Evolutionary conservation across 2,888 invertebrate genomes (phyloP).

Genomic region (Meloe dianella): DNA sequence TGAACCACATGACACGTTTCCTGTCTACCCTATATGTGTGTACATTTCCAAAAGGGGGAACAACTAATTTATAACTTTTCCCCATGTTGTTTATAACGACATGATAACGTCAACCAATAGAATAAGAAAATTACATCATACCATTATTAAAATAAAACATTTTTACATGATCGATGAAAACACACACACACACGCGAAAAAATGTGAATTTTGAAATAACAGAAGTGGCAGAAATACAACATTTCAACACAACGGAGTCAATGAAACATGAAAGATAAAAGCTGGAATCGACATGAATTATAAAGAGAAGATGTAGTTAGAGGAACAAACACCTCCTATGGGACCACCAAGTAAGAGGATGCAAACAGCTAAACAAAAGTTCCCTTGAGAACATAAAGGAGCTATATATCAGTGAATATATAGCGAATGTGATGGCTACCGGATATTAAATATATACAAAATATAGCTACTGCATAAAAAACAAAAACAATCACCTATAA

Average conservation of each 20-base stretch:
- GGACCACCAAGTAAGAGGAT: not conserved
- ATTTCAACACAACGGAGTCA: not conserved
- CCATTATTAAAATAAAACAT: not conserved
- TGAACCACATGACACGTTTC: not conserved
- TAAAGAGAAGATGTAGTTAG: constrained; percentile 1
- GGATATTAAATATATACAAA: not conserved
- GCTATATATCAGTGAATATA: not conserved
- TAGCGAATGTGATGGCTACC: not conserved
- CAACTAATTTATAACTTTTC: not conserved
- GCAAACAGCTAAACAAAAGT: constrained; percentile 5
- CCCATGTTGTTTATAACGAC: not conserved
- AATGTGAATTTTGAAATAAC: not conserved
- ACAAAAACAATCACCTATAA: not conserved
- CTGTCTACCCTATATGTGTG: not conserved
- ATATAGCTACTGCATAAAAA: not conserved
- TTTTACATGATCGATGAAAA: too few species aligned
- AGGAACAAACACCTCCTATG: not conserved
- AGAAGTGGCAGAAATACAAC: not conserved
- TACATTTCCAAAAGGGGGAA: not conserved
- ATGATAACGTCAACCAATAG: not conserved
- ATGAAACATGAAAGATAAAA: not conserved
- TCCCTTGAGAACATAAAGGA: not conserved
- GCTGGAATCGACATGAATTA: not conserved
- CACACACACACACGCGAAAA: too few species aligned
- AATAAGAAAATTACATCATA: not conserved